A percentile compares a stretch with the other conserved stretches of the same genome.
Conservation (phyloP, 2,888 invertebrate genomes). For the Thereva unica region DNA sequence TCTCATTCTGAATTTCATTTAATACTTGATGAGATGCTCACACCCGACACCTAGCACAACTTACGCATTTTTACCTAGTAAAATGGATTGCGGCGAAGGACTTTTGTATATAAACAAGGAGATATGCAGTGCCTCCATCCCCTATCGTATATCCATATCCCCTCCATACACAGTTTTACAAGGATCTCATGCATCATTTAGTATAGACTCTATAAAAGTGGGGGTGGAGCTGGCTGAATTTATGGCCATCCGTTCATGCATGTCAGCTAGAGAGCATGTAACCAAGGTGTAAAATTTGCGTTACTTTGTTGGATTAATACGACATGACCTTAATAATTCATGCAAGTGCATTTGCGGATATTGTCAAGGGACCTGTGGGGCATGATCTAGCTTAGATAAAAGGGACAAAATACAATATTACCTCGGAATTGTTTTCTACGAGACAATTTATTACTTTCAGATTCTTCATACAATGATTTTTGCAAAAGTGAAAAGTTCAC, state of each 20-base stretch:
- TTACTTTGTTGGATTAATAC: constrained; percentile 35
- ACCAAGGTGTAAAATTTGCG: constrained; percentile 35
- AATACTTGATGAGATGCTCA: constrained; percentile 33
- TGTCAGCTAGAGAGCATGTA: constrained; percentile 15
- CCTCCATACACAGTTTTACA: constrained; percentile 15
- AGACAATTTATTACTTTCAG: constrained; percentile 2
- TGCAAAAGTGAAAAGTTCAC: no score
- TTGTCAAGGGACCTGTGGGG: constrained; percentile 14
- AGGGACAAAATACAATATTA: neutral
- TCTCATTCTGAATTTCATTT: constrained; percentile 32
- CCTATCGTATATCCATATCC: constrained; percentile 12
- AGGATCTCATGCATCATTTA: constrained; percentile 39
- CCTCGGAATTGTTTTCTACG: constrained; percentile 17
- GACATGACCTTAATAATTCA: constrained; percentile 28
- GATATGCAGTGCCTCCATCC: constrained; percentile 7
- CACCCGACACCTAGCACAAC: constrained; percentile 6
- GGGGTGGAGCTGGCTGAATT: constrained; percentile 30
- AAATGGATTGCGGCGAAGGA: constrained; percentile 33
- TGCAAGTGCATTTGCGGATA: constrained; percentile 22
- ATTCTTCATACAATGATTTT: no score
- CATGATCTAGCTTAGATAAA: neutral
- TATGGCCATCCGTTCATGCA: constrained; percentile 27
- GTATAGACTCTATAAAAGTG: constrained; percentile 37
- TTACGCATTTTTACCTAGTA: constrained; percentile 34
- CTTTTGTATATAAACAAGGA: constrained; percentile 26